Evolutionary conservation across 2,797 vertebrate genomes (phyloP), one percentile per base, ranked within the genome.

Genomic region (Carduelis carduelis): DNA sequence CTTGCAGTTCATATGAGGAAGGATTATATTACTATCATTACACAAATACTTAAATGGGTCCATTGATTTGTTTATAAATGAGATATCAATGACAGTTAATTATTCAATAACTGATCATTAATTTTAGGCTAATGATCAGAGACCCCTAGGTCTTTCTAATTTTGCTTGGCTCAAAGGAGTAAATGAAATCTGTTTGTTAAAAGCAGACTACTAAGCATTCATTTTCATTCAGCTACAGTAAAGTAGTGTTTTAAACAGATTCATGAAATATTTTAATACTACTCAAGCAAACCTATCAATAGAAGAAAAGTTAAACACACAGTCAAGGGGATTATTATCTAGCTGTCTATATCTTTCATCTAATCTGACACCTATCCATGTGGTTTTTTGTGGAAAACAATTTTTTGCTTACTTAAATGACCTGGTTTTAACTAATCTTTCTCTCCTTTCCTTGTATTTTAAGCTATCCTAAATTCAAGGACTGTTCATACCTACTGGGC

Each of bases 31-130:
- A 96, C 97, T 98, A 89, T 97, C 97, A 98, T 98, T 97, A 97
- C 98, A 98, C 97, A 98, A 98, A 98, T 96, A 98, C 97, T 97
- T 97, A 98, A 98, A 97, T 97, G 96, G 95, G 90, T 94, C 90
- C 96, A 96, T 98, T 97, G 98, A 98, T 98, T 98, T 97, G 91
- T 97, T 98, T 98, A 85, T 97, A 97, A 97, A 93, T 97, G 94
- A 98, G 93, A 97, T 97, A 96, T 97, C 96, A 93, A 93, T 94
- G 80, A 96, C 92, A 97, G 97, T 97, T 97, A 98, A 98, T 98
- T 98, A 97, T 97, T 98, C 96, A 97, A 98, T 98, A 98, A 97
- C 95, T 98, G 97, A 98, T 98, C 95, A 96, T 98, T 98, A 98
- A 95, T 96, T 97, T 98, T 96, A 95, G 94, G 65, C 95, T 98